A percentile compares a stretch with the other conserved stretches of the same genome.
Conservation (phyloP, 2,113 vertebrate genomes). For the Crotophaga sulcirostris region DNA sequence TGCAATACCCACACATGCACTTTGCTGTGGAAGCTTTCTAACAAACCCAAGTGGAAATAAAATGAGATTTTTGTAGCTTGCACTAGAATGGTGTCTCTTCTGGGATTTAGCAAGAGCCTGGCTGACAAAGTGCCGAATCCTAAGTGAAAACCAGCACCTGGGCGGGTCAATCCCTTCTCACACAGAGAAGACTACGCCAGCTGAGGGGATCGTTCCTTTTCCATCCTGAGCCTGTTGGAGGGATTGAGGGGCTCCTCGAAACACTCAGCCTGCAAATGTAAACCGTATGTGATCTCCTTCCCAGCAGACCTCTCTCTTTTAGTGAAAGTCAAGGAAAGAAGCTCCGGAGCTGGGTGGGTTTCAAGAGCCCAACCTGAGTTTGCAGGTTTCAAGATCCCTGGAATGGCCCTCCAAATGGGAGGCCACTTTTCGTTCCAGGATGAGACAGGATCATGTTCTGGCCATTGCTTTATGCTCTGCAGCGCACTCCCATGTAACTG, state of each 20-base stretch:
- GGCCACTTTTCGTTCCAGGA: slow-evolving; percentile 8
- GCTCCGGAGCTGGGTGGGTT: neutral
- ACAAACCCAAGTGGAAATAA: neutral
- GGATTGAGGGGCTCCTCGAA: neutral
- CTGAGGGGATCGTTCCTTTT: neutral
- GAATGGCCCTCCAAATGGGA: neutral
- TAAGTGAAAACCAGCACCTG: neutral
- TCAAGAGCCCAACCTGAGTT: neutral
- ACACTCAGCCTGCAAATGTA: neutral
- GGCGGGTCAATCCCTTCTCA: neutral
- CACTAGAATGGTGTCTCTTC: neutral
- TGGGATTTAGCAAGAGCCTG: neutral
- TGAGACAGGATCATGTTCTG: neutral
- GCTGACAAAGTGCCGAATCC: neutral
- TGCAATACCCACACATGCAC: neutral
- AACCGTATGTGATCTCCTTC: neutral
- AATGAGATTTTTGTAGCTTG: neutral
- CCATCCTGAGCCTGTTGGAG: neutral
- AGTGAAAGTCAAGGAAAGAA: neutral
- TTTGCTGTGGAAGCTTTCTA: neutral
- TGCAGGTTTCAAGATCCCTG: neutral
- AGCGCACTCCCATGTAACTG: neutral
- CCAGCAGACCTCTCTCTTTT: neutral
- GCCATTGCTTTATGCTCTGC: neutral
- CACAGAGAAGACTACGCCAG: neutral